Percentiles rank a stretch among this genome's conserved stretches.
Evolutionary conservation across 2,888 invertebrate species (phyloP).

Genomic region (Leucoptera coffeella): DNA sequence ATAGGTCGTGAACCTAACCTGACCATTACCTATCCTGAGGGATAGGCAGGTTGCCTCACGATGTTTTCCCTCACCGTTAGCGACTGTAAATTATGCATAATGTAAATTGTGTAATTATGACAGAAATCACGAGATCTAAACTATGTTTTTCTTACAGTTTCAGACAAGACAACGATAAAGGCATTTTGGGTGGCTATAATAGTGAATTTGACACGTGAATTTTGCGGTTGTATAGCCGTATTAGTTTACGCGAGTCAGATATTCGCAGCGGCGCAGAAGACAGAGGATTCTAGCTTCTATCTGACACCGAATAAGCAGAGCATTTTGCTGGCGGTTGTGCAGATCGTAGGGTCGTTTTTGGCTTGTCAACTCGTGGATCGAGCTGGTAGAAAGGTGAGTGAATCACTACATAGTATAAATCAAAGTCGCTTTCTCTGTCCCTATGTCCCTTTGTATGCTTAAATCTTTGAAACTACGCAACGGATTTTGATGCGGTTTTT

Average conservation of each 20-base stretch:
- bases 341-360: conserved; percentile 35
- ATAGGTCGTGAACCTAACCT: too few species aligned
- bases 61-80: too few species aligned
- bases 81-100: too few species aligned
- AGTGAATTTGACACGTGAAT: conserved; percentile 35
- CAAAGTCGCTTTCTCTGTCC: too few species aligned
- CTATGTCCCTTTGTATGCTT: too few species aligned
- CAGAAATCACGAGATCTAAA: too few species aligned
- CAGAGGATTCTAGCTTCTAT: neutral
- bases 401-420: too few species aligned
- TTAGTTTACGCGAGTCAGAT: conserved; percentile 41
- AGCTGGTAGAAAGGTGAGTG: conserved; percentile 28
- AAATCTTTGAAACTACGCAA: too few species aligned
- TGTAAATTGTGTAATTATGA: too few species aligned
- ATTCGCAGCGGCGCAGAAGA: conserved; percentile 30
- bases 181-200: conserved; percentile 42
- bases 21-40: too few species aligned
- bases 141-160: conserved; percentile 14
- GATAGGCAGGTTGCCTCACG: too few species aligned
- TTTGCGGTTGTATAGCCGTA: conserved; percentile 41
- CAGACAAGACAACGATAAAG: conserved; percentile 29
- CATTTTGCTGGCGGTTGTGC: conserved; percentile 32
- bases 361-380: conserved; percentile 40
- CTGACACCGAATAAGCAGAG: conserved; percentile 38
- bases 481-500: too few species aligned